phyloP scores from a whole-genome alignment of 2,888 invertebrate genomes.

The Cryptophagus acutangulus region DNA sequence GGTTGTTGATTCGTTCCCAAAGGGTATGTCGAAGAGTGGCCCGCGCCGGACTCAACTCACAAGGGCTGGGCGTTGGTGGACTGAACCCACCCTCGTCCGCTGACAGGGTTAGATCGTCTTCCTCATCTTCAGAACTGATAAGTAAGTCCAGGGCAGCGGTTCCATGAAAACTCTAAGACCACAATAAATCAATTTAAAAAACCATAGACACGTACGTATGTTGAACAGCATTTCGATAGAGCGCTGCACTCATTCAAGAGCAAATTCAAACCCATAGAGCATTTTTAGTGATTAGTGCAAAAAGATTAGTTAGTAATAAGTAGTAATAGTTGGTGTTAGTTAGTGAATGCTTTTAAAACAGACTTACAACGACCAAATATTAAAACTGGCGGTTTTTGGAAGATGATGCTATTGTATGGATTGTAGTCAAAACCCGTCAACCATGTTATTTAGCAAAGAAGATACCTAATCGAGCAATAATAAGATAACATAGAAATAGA shows the following conservation, averaged over 20 bases:
- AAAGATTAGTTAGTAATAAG: not conserved
- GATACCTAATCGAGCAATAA: slow-evolving; percentile 33
- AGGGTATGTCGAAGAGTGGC: slow-evolving; percentile 39
- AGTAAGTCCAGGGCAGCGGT: slow-evolving; percentile 47
- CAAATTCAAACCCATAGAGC: slow-evolving; percentile 1
- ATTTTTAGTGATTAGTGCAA: not conserved
- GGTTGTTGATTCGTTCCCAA: slow-evolving; percentile 39
- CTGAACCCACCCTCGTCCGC: slow-evolving; percentile 48
- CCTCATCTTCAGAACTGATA: slow-evolving; percentile 42
- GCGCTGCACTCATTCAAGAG: not conserved
- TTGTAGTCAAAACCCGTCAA: slow-evolving; percentile 32
- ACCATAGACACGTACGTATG: not conserved
- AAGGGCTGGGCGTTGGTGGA: slow-evolving; percentile 48
- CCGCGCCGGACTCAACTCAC: slow-evolving; percentile 43
- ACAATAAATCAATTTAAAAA: too few species aligned
- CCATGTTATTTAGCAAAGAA: slow-evolving; percentile 36
- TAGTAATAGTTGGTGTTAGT: slow-evolving; percentile 17
- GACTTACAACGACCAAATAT: slow-evolving; percentile 33
- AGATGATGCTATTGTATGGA: slow-evolving; percentile 25
- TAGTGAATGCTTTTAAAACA: slow-evolving; percentile 21
- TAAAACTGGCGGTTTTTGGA: slow-evolving; percentile 26
- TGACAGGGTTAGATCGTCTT: slow-evolving; percentile 46
- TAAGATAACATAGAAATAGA: slow-evolving; percentile 13
- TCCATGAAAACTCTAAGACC: slow-evolving; percentile 48
- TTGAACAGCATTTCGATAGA: too few species aligned